Evolutionary conservation across 2,113 vertebrate species (phyloP), one percentile per base, ranked within the genome.

Genomic region (Fukomys damarensis): DNA sequence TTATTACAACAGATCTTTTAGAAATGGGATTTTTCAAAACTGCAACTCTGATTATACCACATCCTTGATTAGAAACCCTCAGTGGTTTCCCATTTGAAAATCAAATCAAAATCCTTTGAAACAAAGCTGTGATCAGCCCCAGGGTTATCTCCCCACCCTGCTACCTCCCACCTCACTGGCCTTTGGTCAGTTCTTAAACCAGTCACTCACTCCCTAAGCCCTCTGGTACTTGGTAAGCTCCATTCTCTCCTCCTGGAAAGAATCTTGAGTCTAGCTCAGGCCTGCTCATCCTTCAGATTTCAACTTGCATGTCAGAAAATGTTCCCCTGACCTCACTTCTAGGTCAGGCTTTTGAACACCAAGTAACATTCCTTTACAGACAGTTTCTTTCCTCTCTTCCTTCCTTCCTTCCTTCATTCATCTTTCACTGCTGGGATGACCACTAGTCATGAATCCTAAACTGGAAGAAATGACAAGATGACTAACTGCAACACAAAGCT

Each of bases 81-180:
- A 43, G 14, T 11, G 4, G 41, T 52, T 70, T 80, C 83, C 52
- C 26, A 68, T 20, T 72, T 79, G n/a, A 86, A 95, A 88, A 63
- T 88, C n/a, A 95, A 88, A 63, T 88, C n/a, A 84, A 95, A 86
- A 58, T 83, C 59, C 84, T 85, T n/a, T 41, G 38, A 6, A 91
- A 84, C 16, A 59, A 92, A 82, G 24, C 46, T 61, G 16, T 35
- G 41, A 52, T 66, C 20, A 43, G 52, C 28, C 30, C 32, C 46
- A 32, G 24, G 54, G 11, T 87, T 19, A 58, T 16, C 38, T 86
- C 65, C 80, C 46, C 3, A 8, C 7, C n/a, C 38, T 5, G 24
- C 10, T 12, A 7, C 52, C 19, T 68, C 43, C 93, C 14, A 41
- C 38, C 32, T 20, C 84, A 54, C 41, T 35, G 63, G n/a, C 49